phyloP scores from a whole-genome alignment of 2,113 vertebrate genomes.

The Malurus cyaneus region DNA sequence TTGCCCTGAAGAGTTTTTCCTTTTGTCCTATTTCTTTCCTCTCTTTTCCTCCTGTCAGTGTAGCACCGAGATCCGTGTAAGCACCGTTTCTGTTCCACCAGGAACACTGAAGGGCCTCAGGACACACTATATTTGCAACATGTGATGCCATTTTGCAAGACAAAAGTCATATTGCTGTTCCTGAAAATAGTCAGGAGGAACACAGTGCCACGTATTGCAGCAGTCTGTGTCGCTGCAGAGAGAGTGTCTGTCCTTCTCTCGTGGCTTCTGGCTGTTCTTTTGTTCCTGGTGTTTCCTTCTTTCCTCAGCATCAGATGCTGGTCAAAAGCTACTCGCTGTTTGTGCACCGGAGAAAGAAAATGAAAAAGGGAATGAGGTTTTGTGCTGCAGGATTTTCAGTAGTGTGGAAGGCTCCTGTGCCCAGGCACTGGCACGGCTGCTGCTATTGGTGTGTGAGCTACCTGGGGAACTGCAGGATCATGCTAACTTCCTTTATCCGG shows the following conservation, averaged over 20 bases:
- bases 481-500: rapidly evolving
- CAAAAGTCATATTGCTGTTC: neutral
- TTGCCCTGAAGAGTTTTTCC: conserved; percentile 25
- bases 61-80: neutral
- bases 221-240: rapidly evolving
- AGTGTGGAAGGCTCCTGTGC: neutral
- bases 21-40: neutral
- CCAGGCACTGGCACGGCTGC: neutral
- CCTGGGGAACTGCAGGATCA: neutral
- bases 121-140: neutral
- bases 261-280: neutral
- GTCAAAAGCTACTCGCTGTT: neutral
- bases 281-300: neutral
- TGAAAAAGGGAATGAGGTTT: neutral
- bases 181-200: neutral
- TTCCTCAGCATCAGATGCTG: neutral
- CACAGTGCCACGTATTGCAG: neutral
- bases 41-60: neutral
- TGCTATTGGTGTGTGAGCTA: neutral
- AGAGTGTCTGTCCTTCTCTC: neutral
- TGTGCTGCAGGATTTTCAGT: neutral
- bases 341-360: neutral
- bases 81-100: neutral
- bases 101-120: neutral
- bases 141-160: neutral